Evolutionary conservation across 1,140 invertebrate genomes (phyloP).

Genomic region (Calosoma granatense): DNA sequence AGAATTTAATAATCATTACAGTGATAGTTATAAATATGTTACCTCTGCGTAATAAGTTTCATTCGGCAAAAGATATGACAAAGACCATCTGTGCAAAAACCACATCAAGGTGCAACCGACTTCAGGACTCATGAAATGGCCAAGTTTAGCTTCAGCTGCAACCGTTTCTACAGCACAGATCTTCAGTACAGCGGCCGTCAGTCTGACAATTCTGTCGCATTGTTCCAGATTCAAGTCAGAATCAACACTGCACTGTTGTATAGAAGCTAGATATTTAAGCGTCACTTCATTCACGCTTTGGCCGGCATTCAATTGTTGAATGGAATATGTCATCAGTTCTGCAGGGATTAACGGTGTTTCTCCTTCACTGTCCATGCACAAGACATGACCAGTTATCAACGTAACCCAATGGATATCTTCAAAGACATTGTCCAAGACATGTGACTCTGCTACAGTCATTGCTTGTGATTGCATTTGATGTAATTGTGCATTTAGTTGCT

Average conservation of each 20-base stretch:
- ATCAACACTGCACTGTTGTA: slow-evolving; percentile 35
- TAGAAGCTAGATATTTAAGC: slow-evolving; percentile 40
- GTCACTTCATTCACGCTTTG: slow-evolving; percentile 34
- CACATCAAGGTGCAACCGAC: slow-evolving; percentile 67
- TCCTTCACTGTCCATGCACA: slow-evolving; percentile 61
- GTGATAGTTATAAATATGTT: no score
- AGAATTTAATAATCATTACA: no score
- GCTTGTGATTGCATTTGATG: slow-evolving; percentile 50
- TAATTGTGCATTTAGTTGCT: slow-evolving; percentile 49
- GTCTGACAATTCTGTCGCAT: slow-evolving; percentile 51
- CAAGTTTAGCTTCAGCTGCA: slow-evolving; percentile 48
- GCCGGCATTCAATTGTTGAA: slow-evolving; percentile 36
- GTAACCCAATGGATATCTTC: slow-evolving; percentile 87
- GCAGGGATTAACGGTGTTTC: slow-evolving; percentile 67
- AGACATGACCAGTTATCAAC: slow-evolving; percentile 63
- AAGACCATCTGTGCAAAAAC: slow-evolving; percentile 68
- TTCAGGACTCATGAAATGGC: slow-evolving; percentile 65
- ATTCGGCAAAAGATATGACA: slow-evolving; percentile 60
- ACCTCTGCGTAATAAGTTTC: slow-evolving; percentile 60
- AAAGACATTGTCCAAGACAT: slow-evolving; percentile 49
- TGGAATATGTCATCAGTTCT: slow-evolving; percentile 63
- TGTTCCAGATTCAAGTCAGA: slow-evolving; percentile 37
- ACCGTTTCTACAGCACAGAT: slow-evolving; percentile 58
- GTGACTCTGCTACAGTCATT: slow-evolving; percentile 43
- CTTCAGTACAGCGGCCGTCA: slow-evolving; percentile 54